phyloP scores from a whole-genome alignment of 2,888 invertebrate species.

The Oligia latruncula region DNA sequence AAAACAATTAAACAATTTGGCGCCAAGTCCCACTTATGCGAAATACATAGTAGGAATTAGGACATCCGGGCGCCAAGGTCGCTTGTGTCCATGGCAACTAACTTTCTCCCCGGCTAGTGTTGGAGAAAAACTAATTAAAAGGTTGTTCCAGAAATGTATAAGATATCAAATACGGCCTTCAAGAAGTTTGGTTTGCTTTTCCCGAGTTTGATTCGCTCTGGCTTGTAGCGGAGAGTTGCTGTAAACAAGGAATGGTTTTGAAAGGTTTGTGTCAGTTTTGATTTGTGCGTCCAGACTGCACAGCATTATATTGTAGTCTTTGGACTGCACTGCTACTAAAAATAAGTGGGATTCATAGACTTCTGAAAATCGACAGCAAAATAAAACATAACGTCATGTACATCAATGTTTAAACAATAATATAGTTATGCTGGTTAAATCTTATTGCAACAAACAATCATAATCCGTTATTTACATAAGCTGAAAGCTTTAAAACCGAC shows the following conservation, averaged over 20 bases:
- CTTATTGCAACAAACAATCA: constrained; percentile 20
- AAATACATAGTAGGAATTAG: constrained; percentile 45
- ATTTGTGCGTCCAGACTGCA: constrained; percentile 50
- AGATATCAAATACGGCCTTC: constrained; percentile 1
- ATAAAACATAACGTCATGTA: constrained; percentile 11
- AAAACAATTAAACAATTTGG: constrained; percentile 56
- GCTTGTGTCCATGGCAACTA: constrained; percentile 38
- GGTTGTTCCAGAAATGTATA: constrained; percentile 8
- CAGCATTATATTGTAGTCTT: too few species aligned
- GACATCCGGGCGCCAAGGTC: constrained; percentile 44
- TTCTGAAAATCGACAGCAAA: constrained; percentile 27
- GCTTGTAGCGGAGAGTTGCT: constrained; percentile 21
- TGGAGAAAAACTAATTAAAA: constrained; percentile 21
- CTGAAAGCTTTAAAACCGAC: constrained; percentile 45
- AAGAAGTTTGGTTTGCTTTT: constrained; percentile 9
- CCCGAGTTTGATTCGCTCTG: constrained; percentile 4
- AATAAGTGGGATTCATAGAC: constrained; percentile 22
- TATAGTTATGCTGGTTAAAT: constrained; percentile 5
- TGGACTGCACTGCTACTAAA: constrained; percentile 19
- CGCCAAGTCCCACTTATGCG: constrained; percentile 41
- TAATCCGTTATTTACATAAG: constrained; percentile 36
- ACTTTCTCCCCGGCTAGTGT: constrained; percentile 2
- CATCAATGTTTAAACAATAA: background rate
- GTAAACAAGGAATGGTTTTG: constrained; percentile 41
- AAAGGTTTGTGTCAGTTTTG: constrained; percentile 36